Evolutionary conservation across 2,797 vertebrate genomes (phyloP), one percentile per base, ranked within the genome.

Genomic region (Eulemur mongoz): DNA sequence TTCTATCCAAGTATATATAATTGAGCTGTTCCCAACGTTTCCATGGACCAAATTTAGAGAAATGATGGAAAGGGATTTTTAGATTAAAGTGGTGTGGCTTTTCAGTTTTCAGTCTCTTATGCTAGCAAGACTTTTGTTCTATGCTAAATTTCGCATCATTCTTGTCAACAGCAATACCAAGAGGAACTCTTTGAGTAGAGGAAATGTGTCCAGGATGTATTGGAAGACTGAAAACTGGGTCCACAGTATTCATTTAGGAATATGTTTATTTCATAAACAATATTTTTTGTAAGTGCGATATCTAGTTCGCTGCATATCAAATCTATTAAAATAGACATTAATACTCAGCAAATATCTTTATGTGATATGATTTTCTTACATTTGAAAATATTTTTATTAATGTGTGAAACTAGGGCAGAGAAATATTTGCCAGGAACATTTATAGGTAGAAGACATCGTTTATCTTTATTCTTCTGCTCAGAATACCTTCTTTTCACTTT

Each of bases 311-410:
- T 40, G 2, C 25, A 48, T 23, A 5, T 69, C 61, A 79, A 75
- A 82, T 52, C 40, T 79, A 38, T 17, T 54, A 81, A 94, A 52
- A 70, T n/a, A 82, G 43, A 30, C 0, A 67, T 50, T 45, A 78
- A 54, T 48, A 81, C 57, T 48, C 27, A 63, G 20, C 10, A 80
- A 27, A 14, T 18, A 91, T 22, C 15, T 70, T 70, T 72, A 32
- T 25, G 57, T 70, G 78, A 69, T 67, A 40, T 18, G 13, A 43
- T 52, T 73, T 93, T 48, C 75, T 92, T 65, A 89, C 43, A 92
- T 88, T 92, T 91, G 59, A 80, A 81, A n/a, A 67, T 75, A 61
- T n/a, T 72, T 70, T 57, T 23, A 54, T 91, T 82, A 88, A 69
- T 81, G 57, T 89, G n/a, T 0, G 40, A 79, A 94, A 72, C 27